These are phyloP conservation scores for Urocolius indicus DNA, from an alignment of 2,113 vertebrate genomes.

Conservation along the genomic window DNA sequence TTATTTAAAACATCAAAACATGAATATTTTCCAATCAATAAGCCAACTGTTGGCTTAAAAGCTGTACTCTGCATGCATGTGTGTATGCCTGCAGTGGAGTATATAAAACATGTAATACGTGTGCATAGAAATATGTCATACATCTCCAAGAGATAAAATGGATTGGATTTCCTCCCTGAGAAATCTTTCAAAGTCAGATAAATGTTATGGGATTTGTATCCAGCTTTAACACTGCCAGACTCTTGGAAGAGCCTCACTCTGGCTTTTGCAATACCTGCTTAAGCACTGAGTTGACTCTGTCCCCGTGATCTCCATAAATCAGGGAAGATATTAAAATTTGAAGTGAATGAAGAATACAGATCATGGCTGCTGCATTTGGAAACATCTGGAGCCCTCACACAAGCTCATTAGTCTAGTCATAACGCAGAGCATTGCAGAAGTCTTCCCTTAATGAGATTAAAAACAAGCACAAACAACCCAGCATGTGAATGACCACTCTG, in stretches of 20 bases:
- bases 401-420: not conserved
- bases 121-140: not conserved
- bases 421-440: not conserved
- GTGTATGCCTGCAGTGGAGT: not conserved
- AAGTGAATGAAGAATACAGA: not conserved
- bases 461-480: not conserved
- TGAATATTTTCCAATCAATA: not conserved
- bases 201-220: not conserved
- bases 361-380: not conserved
- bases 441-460: not conserved
- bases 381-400: not conserved
- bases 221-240: not conserved
- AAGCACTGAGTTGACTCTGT: not conserved
- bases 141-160: not conserved
- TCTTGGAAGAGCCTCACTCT: not conserved
- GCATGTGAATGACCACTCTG: not conserved
- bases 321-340: not conserved
- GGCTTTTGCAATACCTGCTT: not conserved
- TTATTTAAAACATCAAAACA: not conserved
- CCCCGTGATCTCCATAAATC: not conserved
- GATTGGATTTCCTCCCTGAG: not conserved
- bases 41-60: not conserved
- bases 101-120: rapidly evolving
- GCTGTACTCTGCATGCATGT: not conserved
- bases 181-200: not conserved